Conservation (phyloP, 2,888 invertebrate species). For the Tetropium fuscum region DNA sequence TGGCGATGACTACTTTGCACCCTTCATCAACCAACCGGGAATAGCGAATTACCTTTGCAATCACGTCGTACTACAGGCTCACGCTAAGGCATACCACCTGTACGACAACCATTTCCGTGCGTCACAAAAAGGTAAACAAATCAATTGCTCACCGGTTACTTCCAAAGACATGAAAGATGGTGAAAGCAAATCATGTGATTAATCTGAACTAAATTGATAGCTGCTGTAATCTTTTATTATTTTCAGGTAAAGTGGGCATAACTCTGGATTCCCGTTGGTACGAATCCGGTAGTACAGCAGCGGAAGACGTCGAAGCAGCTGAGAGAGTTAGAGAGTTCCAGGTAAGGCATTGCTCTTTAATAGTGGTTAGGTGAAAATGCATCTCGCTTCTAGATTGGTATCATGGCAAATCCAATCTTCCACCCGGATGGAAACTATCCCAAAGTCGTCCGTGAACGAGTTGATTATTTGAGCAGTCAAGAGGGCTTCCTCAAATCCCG, state of each 20-base stretch:
- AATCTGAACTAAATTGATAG: not conserved
- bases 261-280: constrained; percentile 74
- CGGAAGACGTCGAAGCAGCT: constrained; percentile 72
- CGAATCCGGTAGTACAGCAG: constrained; percentile 70
- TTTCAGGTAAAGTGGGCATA: constrained; percentile 59
- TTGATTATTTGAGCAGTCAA: constrained; percentile 39
- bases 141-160: too few relatives aligned
- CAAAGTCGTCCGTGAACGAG: constrained; percentile 39
- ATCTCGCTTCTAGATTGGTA: constrained; percentile 39
- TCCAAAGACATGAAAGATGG: too few relatives aligned
- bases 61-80: constrained; percentile 75
- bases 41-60: constrained; percentile 74
- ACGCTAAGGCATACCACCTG: constrained; percentile 74
- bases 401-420: constrained; percentile 44
- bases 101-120: constrained; percentile 72
- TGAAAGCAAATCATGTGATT: not conserved
- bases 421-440: constrained; percentile 51
- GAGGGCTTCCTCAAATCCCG: constrained; percentile 46
- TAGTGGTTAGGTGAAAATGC: too few relatives aligned
- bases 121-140: constrained; percentile 67
- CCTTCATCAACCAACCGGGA: constrained; percentile 70
- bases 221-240: not conserved
- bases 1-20: constrained; percentile 69
- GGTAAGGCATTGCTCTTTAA: constrained; percentile 58
- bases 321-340: constrained; percentile 69